Percentiles rank a stretch among this genome's conserved stretches.
These are phyloP conservation scores for Dascyllus trimaculatus DNA, from an alignment of 2,113 vertebrate species.

Conservation along the genomic window DNA sequence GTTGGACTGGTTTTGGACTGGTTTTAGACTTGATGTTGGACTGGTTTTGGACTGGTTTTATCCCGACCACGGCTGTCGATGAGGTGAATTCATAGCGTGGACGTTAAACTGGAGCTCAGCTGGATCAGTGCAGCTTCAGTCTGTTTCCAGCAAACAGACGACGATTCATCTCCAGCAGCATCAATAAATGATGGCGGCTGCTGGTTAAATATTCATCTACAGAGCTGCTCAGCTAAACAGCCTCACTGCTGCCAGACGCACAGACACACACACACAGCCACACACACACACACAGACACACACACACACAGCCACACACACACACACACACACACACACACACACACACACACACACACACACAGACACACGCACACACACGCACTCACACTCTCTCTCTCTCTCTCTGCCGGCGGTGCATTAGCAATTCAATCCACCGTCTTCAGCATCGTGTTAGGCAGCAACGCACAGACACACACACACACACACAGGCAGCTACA, in stretches of 20 bases:
- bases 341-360: constrained; percentile 10
- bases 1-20: too few relatives aligned
- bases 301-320: not conserved
- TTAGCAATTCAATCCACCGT: constrained; percentile 61
- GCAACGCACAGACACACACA: constrained; percentile 24
- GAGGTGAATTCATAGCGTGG: too few relatives aligned
- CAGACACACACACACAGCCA: not conserved
- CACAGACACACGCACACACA: constrained; percentile 16
- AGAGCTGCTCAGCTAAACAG: constrained; percentile 67
- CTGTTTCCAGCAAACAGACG: constrained; percentile 16
- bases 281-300: not conserved
- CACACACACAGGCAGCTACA: constrained; percentile 25
- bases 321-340: not conserved
- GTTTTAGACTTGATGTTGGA: too few relatives aligned
- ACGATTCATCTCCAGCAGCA: constrained; percentile 68
- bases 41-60: too few relatives aligned
- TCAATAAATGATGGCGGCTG: constrained; percentile 73
- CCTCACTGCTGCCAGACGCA: constrained; percentile 20
- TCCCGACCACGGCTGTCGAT: too few relatives aligned
- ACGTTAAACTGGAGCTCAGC: too few relatives aligned
- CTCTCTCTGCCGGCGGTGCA: constrained; percentile 26
- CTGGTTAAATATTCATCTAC: constrained; percentile 72
- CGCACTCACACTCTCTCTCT: constrained; percentile 5
- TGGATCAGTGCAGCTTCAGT: not conserved
- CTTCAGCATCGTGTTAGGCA: constrained; percentile 18